These are phyloP conservation scores for Microctenopoma stevenorrisi DNA, from an alignment of 2,797 vertebrate species.

Conservation along the genomic window DNA sequence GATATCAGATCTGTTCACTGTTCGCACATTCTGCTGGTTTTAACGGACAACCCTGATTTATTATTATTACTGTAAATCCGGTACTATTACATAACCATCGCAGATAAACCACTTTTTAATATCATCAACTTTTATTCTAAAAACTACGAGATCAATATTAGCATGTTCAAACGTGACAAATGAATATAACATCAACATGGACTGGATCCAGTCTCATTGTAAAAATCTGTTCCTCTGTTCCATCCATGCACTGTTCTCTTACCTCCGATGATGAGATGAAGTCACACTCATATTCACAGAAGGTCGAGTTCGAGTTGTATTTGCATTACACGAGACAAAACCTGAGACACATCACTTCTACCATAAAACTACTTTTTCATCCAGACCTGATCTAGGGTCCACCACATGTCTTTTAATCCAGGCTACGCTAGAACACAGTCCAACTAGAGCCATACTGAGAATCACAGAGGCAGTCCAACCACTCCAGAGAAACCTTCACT, in stretches of 20 bases:
- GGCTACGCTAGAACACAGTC: slow-evolving; percentile 3
- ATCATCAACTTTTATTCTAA: not conserved
- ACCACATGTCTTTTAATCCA: not conserved
- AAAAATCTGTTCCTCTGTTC: slow-evolving; percentile 5
- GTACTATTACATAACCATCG: not conserved
- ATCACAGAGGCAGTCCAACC: slow-evolving; percentile 16
- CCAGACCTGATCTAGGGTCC: slow-evolving; percentile 33
- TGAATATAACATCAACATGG: not conserved
- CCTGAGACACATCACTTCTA: slow-evolving; percentile 3
- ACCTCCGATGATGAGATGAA: slow-evolving; percentile 66
- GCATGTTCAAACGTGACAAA: not conserved
- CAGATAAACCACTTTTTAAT: not conserved
- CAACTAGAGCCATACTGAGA: slow-evolving; percentile 25
- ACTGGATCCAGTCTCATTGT: not conserved
- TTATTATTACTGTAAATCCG: not conserved
- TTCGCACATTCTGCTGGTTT: not conserved
- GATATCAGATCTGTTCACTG: not conserved
- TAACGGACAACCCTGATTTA: not conserved
- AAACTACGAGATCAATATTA: not conserved
- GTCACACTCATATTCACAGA: slow-evolving; percentile 63
- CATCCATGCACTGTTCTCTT: slow-evolving; percentile 36
- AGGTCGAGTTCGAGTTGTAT: not conserved
- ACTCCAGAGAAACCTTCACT: slow-evolving; percentile 28
- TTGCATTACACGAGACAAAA: slow-evolving; percentile 7
- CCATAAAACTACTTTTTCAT: slow-evolving; percentile 16